Evolutionary conservation across 2,797 vertebrate species (phyloP).

Genomic region (Acrocephalus scirpaceus): DNA sequence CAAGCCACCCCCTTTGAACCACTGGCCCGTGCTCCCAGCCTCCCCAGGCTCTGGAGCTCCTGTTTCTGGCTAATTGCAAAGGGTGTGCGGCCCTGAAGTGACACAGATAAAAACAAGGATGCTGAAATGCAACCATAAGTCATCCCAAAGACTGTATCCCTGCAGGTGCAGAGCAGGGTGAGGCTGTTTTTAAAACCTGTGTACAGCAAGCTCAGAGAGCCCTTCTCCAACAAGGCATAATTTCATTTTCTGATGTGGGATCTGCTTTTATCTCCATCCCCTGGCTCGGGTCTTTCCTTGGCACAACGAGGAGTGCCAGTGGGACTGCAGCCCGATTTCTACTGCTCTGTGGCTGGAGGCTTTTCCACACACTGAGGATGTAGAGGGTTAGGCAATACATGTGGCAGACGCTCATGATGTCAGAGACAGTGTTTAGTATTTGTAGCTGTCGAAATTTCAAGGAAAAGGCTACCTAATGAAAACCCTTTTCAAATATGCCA

Average conservation of each 20-base stretch:
- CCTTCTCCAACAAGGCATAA: neutral
- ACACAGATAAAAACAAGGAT: neutral
- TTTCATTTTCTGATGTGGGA: neutral
- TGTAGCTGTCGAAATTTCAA: slow-evolving; percentile 47
- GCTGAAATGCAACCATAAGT: neutral
- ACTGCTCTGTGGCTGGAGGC: neutral
- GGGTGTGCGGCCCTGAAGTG: neutral
- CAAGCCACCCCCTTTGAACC: neutral
- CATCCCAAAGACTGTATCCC: neutral
- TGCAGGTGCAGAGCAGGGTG: neutral
- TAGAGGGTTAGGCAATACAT: slow-evolving; percentile 1
- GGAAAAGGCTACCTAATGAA: slow-evolving; percentile 39
- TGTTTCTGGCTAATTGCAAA: neutral
- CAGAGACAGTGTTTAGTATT: slow-evolving; percentile 34
- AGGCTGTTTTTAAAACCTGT: neutral
- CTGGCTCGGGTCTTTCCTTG: neutral
- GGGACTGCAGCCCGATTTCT: neutral
- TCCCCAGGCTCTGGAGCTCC: neutral
- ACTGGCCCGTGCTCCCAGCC: neutral
- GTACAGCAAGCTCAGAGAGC: neutral
- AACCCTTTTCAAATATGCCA: slow-evolving; percentile 2
- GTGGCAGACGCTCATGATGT: neutral
- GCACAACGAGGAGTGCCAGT: neutral
- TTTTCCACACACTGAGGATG: neutral
- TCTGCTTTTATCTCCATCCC: neutral